A percentile compares a stretch with the other conserved stretches of the same genome.
These are phyloP conservation scores for Pemphredon lugubris DNA, from an alignment of 2,888 invertebrate genomes.

Conservation along the genomic window DNA sequence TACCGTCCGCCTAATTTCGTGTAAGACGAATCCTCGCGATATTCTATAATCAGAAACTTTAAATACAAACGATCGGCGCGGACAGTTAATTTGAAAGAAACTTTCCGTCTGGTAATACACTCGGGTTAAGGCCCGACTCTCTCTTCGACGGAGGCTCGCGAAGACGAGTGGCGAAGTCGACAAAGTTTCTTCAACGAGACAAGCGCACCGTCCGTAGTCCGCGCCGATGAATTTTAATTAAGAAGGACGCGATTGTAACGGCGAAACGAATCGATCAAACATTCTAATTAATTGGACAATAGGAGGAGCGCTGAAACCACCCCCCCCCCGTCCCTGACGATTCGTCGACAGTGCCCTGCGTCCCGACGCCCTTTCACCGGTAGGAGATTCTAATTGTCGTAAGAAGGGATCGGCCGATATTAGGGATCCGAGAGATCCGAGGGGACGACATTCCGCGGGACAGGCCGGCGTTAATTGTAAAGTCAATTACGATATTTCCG, in stretches of 20 bases:
- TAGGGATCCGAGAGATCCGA: conserved; percentile 35
- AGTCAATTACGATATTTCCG: conserved; percentile 71
- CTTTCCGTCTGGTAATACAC: no score
- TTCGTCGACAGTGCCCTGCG: conserved; percentile 13
- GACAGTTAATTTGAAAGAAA: no score
- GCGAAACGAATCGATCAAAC: conserved; percentile 62
- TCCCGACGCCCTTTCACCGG: conserved; percentile 19
- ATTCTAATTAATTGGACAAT: conserved; percentile 66
- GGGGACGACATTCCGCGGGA: conserved; percentile 36
- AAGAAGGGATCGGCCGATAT: conserved; percentile 51
- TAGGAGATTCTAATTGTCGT: conserved; percentile 61
- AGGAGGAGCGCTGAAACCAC: conserved; percentile 36
- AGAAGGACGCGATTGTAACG: conserved; percentile 59
- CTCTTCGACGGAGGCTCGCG: no score
- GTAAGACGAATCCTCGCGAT: no score
- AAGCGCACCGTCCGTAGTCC: conserved; percentile 8
- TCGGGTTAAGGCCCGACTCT: no score
- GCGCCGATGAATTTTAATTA: conserved; percentile 72
- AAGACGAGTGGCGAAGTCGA: conserved; percentile 48
- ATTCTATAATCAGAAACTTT: no score
- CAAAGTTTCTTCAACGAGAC: conserved; percentile 35
- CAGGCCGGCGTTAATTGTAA: conserved; percentile 65
- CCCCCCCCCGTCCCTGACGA: conserved; percentile 21
- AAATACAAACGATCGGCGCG: no score
- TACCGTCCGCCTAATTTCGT: conserved; percentile 4